phyloP scores from a whole-genome alignment of 2,113 vertebrate genomes.

The Ondatra zibethicus region DNA sequence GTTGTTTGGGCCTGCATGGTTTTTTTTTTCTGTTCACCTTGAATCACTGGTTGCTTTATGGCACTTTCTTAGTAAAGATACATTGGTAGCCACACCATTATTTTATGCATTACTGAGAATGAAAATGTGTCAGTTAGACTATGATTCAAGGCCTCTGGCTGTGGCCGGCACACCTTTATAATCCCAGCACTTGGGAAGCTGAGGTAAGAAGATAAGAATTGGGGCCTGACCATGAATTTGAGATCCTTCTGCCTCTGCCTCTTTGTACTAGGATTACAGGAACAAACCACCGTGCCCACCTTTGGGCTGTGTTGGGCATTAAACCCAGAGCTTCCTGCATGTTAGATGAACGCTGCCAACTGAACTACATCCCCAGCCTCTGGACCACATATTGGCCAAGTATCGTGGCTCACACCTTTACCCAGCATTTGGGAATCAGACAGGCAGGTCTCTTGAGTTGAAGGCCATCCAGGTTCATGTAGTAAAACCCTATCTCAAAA shows the following conservation, averaged over 20 bases:
- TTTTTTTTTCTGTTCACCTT: background rate
- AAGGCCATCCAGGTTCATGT: background rate
- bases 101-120: background rate
- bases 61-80: background rate
- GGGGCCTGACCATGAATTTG: background rate
- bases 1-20: background rate
- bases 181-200: background rate
- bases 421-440: background rate
- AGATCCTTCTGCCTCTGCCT: background rate
- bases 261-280: background rate
- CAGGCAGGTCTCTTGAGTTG: background rate
- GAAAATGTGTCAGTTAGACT: background rate
- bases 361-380: background rate
- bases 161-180: background rate
- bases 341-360: background rate
- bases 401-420: background rate
- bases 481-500: background rate
- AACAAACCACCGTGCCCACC: no score
- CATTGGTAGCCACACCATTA: background rate
- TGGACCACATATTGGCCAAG: background rate
- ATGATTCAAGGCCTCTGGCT: background rate
- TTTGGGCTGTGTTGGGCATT: background rate
- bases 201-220: background rate
- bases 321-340: background rate
- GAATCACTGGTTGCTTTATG: background rate